Percentiles rank a stretch among this genome's conserved stretches.
phyloP scores from a whole-genome alignment of 1,140 invertebrate genomes.

The Subanguina moxae region DNA sequence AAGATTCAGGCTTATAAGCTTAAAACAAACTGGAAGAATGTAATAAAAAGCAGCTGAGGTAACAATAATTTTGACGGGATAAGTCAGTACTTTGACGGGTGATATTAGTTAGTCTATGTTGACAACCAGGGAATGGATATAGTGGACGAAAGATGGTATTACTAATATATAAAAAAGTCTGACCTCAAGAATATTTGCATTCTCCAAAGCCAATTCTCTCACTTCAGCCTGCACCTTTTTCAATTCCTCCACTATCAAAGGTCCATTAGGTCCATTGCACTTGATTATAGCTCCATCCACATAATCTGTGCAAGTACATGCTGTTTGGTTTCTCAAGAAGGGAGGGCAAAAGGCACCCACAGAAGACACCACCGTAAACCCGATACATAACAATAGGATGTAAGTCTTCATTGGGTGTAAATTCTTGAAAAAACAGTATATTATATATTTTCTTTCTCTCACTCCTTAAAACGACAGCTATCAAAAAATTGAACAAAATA shows the following conservation, averaged over 20 bases:
- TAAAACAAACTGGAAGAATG: no score
- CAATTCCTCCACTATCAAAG: conserved; percentile 51
- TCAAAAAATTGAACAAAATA: no score
- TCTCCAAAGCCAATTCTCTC: conserved; percentile 52
- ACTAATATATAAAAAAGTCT: neutral
- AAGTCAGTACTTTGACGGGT: neutral
- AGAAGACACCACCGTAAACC: neutral
- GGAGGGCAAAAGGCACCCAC: conserved; percentile 44
- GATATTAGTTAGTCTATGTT: neutral
- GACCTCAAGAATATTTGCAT: conserved; percentile 58
- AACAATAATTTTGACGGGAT: no score
- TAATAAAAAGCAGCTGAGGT: no score
- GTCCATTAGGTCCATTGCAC: conserved; percentile 52
- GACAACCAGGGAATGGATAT: no score
- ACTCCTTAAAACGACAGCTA: no score
- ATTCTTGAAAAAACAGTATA: no score
- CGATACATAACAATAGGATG: no score
- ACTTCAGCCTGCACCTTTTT: conserved; percentile 52
- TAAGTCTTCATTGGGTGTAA: no score
- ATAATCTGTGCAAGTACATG: conserved; percentile 54
- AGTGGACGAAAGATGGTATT: neutral
- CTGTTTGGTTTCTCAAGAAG: conserved; percentile 48
- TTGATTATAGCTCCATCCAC: conserved; percentile 58
- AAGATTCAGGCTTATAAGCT: no score
- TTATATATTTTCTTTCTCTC: no score